A percentile compares a stretch with the other conserved stretches of the same genome.
Conservation (phyloP, 2,888 invertebrate species). For the Enoplolaimus lenunculus region DNA sequence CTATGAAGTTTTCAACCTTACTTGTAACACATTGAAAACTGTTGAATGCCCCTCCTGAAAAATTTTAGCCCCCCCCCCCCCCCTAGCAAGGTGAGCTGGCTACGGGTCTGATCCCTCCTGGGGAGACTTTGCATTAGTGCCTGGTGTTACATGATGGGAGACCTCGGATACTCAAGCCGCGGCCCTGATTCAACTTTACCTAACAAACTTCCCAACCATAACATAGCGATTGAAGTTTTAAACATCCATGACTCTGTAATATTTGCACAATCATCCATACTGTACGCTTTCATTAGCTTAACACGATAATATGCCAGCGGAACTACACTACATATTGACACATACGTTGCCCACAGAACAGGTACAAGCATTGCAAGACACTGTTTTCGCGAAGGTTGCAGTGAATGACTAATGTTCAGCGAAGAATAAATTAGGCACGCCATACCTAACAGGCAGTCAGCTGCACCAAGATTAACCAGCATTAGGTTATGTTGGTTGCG, state of each 20-base stretch:
- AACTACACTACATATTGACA: slow-evolving; percentile 10
- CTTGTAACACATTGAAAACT: too few species aligned
- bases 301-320: slow-evolving; percentile 20
- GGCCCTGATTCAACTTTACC: too few species aligned
- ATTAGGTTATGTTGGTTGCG: slow-evolving; percentile 3
- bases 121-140: too few species aligned
- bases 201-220: neutral
- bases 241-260: slow-evolving; percentile 14
- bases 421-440: neutral
- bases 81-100: too few species aligned
- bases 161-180: too few species aligned
- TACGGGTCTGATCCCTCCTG: too few species aligned
- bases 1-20: too few species aligned
- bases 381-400: neutral
- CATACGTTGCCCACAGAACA: slow-evolving; percentile 10
- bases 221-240: neutral
- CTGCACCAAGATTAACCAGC: neutral
- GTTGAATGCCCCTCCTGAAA: too few species aligned
- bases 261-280: neutral
- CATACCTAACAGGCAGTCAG: neutral
- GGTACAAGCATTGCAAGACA: slow-evolving; percentile 8
- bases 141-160: too few species aligned
- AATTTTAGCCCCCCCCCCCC: too few species aligned
- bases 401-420: neutral
- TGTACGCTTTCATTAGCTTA: slow-evolving; percentile 21